Evolutionary conservation across 2,888 invertebrate species (phyloP).

Genomic region (Cyrtodaria siliqua): DNA sequence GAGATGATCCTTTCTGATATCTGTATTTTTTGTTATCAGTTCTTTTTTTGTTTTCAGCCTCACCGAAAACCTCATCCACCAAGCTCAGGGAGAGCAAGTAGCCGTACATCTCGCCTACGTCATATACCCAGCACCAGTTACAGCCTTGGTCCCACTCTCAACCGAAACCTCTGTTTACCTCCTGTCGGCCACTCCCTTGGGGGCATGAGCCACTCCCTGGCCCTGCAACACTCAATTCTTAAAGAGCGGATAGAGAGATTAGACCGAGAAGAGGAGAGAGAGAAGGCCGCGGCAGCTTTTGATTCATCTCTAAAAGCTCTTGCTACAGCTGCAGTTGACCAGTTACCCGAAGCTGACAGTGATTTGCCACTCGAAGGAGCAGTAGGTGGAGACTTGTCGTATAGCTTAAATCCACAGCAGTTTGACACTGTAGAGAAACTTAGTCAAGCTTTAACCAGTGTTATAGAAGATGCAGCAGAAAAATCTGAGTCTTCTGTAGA

Average conservation of each 20-base stretch:
- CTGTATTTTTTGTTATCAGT: background rate
- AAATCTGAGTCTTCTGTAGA: conserved; percentile 26
- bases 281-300: conserved; percentile 60
- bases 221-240: conserved; percentile 53
- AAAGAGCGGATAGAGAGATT: conserved; percentile 57
- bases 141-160: conserved; percentile 74
- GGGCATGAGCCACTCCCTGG: conserved; percentile 56
- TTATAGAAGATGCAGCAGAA: conserved; percentile 64
- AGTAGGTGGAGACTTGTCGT: conserved; percentile 24
- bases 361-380: conserved; percentile 19
- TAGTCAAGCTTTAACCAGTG: conserved; percentile 67
- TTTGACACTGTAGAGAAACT: conserved; percentile 59
- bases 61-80: conserved; percentile 74
- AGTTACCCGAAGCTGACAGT: background rate
- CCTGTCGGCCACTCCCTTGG: conserved; percentile 79
- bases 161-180: conserved; percentile 83
- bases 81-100: conserved; percentile 72
- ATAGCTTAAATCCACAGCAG: conserved; percentile 29
- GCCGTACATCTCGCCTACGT: conserved; percentile 67
- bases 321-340: conserved; percentile 9
- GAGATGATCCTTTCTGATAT: too few relatives aligned
- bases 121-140: conserved; percentile 74
- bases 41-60: conserved; percentile 62
- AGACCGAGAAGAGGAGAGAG: conserved; percentile 46
- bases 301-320: conserved; percentile 53